Percentiles rank a stretch among this genome's conserved stretches.
Conservation (phyloP, 2,797 vertebrate species). For the Simalia tracyae region DNA sequence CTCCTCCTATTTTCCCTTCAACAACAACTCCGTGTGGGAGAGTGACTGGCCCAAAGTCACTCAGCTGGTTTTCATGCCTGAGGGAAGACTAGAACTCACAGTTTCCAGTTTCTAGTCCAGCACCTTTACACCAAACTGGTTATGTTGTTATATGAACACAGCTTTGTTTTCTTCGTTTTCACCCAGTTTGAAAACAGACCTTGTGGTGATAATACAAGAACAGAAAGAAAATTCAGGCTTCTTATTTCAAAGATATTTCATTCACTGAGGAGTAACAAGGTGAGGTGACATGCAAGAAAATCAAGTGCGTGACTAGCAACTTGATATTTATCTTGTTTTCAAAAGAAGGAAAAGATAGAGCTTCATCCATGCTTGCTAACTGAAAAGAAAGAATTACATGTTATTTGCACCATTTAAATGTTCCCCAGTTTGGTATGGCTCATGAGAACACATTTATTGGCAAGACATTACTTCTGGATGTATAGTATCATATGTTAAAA, state of each 20-base stretch:
- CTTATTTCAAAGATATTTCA: neutral
- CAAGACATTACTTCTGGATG: neutral
- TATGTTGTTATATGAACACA: neutral
- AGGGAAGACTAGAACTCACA: neutral
- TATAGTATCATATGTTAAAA: neutral
- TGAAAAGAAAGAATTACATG: neutral
- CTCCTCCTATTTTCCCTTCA: neutral
- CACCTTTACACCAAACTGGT: neutral
- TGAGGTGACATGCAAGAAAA: neutral
- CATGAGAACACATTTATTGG: neutral
- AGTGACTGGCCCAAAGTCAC: neutral
- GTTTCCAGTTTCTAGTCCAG: neutral
- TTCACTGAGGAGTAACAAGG: neutral
- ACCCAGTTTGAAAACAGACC: neutral
- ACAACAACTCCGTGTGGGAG: neutral
- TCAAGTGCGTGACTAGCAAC: neutral
- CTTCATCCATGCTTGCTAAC: neutral
- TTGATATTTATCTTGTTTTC: neutral
- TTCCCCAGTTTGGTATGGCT: neutral
- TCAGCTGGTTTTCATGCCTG: neutral
- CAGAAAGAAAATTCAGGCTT: neutral
- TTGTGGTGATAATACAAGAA: neutral
- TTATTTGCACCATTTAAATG: neutral
- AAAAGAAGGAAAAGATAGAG: neutral
- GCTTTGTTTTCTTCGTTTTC: neutral